Percentiles rank a stretch among this genome's conserved stretches.
These are phyloP conservation scores for Pangasius djambal DNA, from an alignment of 2,797 vertebrate genomes.

Conservation along the genomic window DNA sequence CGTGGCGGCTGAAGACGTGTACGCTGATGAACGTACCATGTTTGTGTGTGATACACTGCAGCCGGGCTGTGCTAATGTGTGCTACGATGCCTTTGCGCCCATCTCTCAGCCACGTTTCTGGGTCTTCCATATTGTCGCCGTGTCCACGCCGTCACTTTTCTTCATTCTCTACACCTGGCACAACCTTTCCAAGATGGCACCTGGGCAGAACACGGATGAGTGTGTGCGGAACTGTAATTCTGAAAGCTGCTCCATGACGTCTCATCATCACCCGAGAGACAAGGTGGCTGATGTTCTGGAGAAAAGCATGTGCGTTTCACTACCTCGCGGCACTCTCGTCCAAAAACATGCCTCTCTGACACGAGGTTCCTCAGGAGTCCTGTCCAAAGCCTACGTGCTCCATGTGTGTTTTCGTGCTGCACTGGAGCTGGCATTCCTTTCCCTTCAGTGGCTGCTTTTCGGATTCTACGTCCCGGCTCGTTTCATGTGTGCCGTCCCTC, in stretches of 20 bases:
- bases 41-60: conserved; percentile 94
- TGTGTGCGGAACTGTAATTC: conserved; percentile 79
- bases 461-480: conserved; percentile 88
- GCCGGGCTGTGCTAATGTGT: conserved; percentile 92
- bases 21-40: conserved; percentile 93
- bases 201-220: conserved; percentile 65
- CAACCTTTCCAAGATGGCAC: conserved; percentile 80
- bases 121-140: conserved; percentile 95
- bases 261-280: conserved; percentile 75
- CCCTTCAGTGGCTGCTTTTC: conserved; percentile 91
- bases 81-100: conserved; percentile 92
- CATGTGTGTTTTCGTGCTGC: conserved; percentile 86
- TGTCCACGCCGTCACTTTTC: conserved; percentile 90
- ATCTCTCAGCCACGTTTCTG: conserved; percentile 95
- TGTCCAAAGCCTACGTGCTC: conserved; percentile 89
- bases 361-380: conserved; percentile 64
- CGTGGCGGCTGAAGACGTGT: conserved; percentile 93
- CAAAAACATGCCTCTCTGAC: neutral
- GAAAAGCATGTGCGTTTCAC: conserved; percentile 40
- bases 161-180: conserved; percentile 95
- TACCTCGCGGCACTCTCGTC: neutral
- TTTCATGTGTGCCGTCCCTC: conserved; percentile 81
- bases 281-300: conserved; percentile 72
- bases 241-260: conserved; percentile 79
- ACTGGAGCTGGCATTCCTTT: conserved; percentile 89